Conservation (phyloP, 1,140 invertebrate species). For the Camponotus pennsylvanicus region DNA sequence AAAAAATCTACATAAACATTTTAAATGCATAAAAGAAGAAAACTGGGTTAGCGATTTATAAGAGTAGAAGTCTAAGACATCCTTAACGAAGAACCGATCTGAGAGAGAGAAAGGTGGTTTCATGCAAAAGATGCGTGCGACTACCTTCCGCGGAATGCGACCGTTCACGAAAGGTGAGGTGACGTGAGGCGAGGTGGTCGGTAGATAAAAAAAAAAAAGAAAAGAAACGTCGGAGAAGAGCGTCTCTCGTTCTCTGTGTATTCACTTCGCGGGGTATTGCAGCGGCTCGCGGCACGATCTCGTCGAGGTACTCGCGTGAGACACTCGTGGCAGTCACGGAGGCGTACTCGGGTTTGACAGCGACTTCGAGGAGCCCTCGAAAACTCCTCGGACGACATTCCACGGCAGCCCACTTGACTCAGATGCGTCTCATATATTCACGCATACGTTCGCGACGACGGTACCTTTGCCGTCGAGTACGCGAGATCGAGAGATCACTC, state of each 20-base stretch:
- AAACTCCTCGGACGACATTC: conserved; percentile 69
- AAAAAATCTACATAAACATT: neutral
- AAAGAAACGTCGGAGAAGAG: neutral
- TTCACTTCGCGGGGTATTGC: conserved; percentile 33
- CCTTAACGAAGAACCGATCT: neutral
- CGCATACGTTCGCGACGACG: conserved; percentile 45
- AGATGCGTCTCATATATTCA: conserved; percentile 53
- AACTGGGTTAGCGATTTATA: conserved; percentile 7
- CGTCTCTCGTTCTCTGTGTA: conserved; percentile 15
- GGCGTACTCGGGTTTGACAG: conserved; percentile 59
- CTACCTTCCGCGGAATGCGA: conserved; percentile 35
- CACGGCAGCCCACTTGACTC: conserved; percentile 70
- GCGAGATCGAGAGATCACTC: conserved; percentile 7
- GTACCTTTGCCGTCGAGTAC: conserved; percentile 26
- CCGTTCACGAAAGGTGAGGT: conserved; percentile 35
- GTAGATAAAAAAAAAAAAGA: conserved; percentile 3
- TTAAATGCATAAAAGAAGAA: neutral
- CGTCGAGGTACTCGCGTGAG: conserved; percentile 36
- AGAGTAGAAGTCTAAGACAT: neutral
- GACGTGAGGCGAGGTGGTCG: conserved; percentile 16
- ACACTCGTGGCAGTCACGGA: conserved; percentile 53
- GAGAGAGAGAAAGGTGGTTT: conserved; percentile 23
- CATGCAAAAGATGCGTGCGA: neutral
- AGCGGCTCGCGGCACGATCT: conserved; percentile 27
- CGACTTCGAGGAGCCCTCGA: conserved; percentile 61